Conservation (phyloP, 2,797 vertebrate genomes). For the Brotula barbata region DNA sequence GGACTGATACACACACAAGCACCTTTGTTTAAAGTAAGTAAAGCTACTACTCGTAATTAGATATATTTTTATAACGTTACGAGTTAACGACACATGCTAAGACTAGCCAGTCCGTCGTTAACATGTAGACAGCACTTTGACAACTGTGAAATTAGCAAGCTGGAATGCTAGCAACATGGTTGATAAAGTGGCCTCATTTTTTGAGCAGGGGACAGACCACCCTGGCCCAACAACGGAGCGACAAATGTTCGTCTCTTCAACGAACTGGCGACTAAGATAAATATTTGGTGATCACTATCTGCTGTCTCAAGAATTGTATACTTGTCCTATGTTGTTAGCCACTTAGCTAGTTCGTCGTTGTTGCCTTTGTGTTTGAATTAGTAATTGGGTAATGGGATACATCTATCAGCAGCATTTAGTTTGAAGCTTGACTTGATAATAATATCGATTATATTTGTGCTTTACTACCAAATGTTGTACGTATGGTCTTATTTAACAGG, state of each 20-base stretch:
- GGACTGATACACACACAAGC: conserved; percentile 4
- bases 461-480: not conserved
- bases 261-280: not conserved
- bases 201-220: conserved; percentile 1
- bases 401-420: too few species aligned
- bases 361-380: not conserved
- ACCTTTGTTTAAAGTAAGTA: conserved; percentile 56
- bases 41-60: not conserved
- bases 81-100: not conserved
- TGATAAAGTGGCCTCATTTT: conserved; percentile 28
- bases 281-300: not conserved
- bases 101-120: conserved; percentile 24
- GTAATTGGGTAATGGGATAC: not conserved
- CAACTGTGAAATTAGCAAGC: conserved; percentile 56
- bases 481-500: not conserved
- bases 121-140: conserved; percentile 38
- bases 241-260: not conserved
- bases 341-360: not conserved
- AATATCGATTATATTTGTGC: not conserved
- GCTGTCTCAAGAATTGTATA: not conserved
- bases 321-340: not conserved
- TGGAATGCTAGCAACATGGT: conserved; percentile 22
- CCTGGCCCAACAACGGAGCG: not conserved
- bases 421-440: not conserved
- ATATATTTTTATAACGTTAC: conserved; percentile 16